A percentile compares a stretch with the other conserved stretches of the same genome.
phyloP scores from a whole-genome alignment of 2,797 vertebrate species.

The Coregonus suidteri region DNA sequence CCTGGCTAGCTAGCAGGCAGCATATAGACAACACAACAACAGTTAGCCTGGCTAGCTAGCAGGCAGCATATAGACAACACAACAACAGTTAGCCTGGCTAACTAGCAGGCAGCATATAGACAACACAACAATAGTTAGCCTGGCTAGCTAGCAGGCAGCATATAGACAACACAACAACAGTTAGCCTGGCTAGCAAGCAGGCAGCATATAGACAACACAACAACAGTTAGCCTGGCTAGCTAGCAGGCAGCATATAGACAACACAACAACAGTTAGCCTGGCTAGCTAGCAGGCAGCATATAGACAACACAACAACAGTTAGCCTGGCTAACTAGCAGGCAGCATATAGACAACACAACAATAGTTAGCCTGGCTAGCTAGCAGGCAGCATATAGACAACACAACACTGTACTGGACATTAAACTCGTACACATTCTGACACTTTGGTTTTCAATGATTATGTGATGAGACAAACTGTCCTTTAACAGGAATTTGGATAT shows the following conservation, averaged over 20 bases:
- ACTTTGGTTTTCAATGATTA: too few relatives aligned
- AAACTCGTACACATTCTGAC: background rate
- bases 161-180: background rate
- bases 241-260: too few relatives aligned
- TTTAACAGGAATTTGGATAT: too few relatives aligned
- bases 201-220: too few relatives aligned
- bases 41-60: too few relatives aligned
- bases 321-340: background rate
- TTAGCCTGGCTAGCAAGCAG: too few relatives aligned
- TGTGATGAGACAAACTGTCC: too few relatives aligned
- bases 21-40: too few relatives aligned
- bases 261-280: background rate
- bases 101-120: background rate
- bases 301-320: slow-evolving; percentile 20
- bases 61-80: too few relatives aligned
- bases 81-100: background rate
- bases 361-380: background rate
- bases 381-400: background rate
- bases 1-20: too few relatives aligned
- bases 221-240: too few relatives aligned
- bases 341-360: slow-evolving; percentile 22
- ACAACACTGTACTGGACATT: background rate
- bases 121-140: slow-evolving; percentile 12
- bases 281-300: background rate
- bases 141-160: too few relatives aligned